A percentile compares a stretch with the other conserved stretches of the same genome.
Evolutionary conservation across 2,113 vertebrate species (phyloP).

Genomic region (Falcunculus frontatus): DNA sequence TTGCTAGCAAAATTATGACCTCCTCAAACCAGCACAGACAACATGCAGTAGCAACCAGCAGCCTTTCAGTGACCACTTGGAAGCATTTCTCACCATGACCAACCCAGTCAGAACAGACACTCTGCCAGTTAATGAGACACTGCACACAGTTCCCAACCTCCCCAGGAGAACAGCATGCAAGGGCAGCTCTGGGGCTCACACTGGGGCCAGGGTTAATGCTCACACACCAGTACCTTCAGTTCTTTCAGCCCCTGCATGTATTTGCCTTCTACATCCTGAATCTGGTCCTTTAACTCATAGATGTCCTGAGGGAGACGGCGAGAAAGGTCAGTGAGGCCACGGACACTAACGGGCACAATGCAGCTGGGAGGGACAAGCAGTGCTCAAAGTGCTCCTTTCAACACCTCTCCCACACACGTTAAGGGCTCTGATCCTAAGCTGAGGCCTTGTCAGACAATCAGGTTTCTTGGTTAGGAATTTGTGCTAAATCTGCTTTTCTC

Average conservation of each 20-base stretch:
- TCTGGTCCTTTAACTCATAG: conserved; percentile 96
- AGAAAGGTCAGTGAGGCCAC: not conserved
- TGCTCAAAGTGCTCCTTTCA: not conserved
- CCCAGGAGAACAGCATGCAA: not conserved
- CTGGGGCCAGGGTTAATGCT: conserved; percentile 26
- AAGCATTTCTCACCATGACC: not conserved
- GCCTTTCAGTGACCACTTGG: not conserved
- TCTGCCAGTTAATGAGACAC: not conserved
- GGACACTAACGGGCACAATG: rapidly evolving
- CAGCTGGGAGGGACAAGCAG: not conserved
- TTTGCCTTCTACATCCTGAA: conserved; percentile 93
- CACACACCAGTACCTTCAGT: conserved; percentile 81
- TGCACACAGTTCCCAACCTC: not conserved
- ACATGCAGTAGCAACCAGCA: not conserved
- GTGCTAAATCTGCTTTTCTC: not conserved
- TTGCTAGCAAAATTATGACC: not conserved
- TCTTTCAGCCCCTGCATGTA: conserved; percentile 93
- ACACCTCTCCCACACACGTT: not conserved
- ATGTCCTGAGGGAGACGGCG: conserved; percentile 82
- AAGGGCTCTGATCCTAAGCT: not conserved
- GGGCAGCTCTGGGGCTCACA: not conserved
- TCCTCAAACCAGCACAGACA: not conserved
- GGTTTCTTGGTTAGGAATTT: not conserved
- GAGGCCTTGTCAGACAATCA: not conserved
- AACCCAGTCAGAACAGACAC: not conserved